A percentile compares a stretch with the other conserved stretches of the same genome.
These are phyloP conservation scores for Candidula unifasciata DNA, from an alignment of 2,888 invertebrate species.

Conservation along the genomic window DNA sequence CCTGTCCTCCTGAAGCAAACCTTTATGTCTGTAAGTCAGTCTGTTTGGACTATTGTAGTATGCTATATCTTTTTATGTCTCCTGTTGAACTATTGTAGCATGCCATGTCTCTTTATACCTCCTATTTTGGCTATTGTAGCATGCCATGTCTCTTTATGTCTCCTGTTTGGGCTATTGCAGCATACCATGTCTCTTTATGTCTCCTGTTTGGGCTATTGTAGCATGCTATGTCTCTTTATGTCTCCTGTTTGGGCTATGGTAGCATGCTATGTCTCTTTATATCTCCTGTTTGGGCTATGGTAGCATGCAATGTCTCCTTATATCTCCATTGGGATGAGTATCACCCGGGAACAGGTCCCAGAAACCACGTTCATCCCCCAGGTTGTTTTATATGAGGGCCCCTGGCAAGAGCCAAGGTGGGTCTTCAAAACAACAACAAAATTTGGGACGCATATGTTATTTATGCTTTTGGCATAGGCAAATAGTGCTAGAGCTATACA, in stretches of 20 bases:
- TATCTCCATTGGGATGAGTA: too few relatives aligned
- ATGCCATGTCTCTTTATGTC: background rate
- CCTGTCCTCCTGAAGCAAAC: slow-evolving; percentile 84
- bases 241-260: background rate
- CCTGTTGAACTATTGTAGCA: background rate
- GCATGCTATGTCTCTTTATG: background rate
- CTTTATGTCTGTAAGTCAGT: slow-evolving; percentile 82
- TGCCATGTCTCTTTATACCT: background rate
- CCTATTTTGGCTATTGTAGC: background rate
- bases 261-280: background rate
- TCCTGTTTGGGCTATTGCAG: background rate
- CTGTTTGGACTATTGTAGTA: background rate
- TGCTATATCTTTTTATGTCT: background rate
- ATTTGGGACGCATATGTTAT: too few relatives aligned
- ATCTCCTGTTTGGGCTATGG: too few relatives aligned
- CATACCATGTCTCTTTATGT: background rate
- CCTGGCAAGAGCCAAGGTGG: too few relatives aligned
- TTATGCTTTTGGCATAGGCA: too few relatives aligned
- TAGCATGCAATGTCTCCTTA: too few relatives aligned
- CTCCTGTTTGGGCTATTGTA: background rate
- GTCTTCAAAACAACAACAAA: too few relatives aligned
- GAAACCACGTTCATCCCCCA: too few relatives aligned
- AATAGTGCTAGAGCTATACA: too few relatives aligned
- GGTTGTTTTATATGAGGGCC: too few relatives aligned
- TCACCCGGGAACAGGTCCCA: too few relatives aligned